A percentile compares a stretch with the other conserved stretches of the same genome.
These are phyloP conservation scores for Penaeus japonicus DNA, from an alignment of 1,140 invertebrate genomes.

Conservation along the genomic window DNA sequence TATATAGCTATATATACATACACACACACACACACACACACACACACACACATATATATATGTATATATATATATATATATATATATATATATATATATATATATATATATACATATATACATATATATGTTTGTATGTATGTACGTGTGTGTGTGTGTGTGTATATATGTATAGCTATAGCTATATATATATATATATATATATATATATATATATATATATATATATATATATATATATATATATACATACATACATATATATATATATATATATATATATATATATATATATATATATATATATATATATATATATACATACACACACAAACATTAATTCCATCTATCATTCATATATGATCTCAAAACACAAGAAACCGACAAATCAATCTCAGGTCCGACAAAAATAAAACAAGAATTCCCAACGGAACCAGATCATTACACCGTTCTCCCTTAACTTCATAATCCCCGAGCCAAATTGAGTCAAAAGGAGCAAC, in stretches of 20 bases:
- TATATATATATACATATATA: neutral
- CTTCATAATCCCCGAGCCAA: no score
- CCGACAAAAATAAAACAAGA: no score
- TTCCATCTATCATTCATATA: no score
- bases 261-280: conserved; percentile 1
- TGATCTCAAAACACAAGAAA: no score
- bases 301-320: neutral
- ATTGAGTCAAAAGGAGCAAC: no score
- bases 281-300: no score
- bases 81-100: neutral
- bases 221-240: neutral
- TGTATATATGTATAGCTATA: neutral
- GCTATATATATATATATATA: neutral
- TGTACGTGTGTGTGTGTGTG: neutral
- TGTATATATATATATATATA: neutral
- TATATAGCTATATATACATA: neutral
- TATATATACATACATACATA: neutral
- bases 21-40: neutral
- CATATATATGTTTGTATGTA: neutral
- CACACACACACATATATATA: neutral
- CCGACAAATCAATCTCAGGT: no score
- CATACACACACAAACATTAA: neutral
- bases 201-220: neutral
- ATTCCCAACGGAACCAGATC: no score
- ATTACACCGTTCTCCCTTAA: no score